These are phyloP conservation scores for Ceyx erithaca DNA, from an alignment of 2,797 vertebrate genomes.

Conservation along the genomic window DNA sequence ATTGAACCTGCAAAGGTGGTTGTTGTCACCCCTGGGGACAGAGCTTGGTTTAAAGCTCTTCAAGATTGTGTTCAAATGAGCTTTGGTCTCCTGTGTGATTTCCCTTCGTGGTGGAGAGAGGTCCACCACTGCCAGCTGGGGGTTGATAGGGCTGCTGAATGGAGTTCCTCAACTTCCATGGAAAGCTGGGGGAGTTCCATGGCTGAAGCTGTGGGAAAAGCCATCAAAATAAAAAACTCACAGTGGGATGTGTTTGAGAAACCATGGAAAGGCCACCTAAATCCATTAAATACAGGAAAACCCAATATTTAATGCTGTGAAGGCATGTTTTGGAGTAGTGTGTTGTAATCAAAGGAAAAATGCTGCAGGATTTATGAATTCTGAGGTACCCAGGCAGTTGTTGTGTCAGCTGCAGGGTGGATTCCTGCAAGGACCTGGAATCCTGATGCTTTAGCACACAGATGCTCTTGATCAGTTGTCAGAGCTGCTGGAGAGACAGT, in stretches of 20 bases:
- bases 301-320: not conserved
- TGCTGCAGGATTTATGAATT: not conserved
- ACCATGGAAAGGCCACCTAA: not conserved
- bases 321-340: not conserved
- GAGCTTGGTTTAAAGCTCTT: not conserved
- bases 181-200: not conserved
- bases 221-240: not conserved
- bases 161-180: not conserved
- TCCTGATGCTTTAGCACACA: accelerated
- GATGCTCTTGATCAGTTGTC: not conserved
- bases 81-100: not conserved
- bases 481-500: not conserved
- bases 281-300: not conserved
- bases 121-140: not conserved
- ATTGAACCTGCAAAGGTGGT: not conserved
- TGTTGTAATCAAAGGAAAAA: not conserved
- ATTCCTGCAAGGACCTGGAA: not conserved
- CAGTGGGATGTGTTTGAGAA: not conserved
- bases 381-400: not conserved
- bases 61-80: not conserved
- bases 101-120: not conserved
- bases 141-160: not conserved
- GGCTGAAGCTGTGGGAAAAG: not conserved
- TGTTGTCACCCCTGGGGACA: not conserved
- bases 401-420: not conserved